These are phyloP conservation scores for Drosophila kambysellisi DNA, from an alignment of 2,888 invertebrate species.

Conservation along the genomic window DNA sequence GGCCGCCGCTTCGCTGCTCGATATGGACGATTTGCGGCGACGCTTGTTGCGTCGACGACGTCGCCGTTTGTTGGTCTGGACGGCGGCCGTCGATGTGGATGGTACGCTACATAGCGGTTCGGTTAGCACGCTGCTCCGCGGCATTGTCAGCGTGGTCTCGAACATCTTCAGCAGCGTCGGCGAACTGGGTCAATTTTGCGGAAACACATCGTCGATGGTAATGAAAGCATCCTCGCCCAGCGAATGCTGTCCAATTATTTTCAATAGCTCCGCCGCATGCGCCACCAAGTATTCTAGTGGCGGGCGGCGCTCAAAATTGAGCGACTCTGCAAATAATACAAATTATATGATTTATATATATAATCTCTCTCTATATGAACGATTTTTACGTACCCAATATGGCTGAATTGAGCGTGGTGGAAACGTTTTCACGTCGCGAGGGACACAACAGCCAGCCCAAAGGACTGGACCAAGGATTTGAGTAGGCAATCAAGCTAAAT, in stretches of 20 bases:
- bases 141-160: constrained; percentile 77
- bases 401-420: constrained; percentile 98
- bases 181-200: constrained; percentile 85
- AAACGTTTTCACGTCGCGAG: constrained; percentile 96
- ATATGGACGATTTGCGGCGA: constrained; percentile 64
- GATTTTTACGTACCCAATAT: constrained; percentile 92
- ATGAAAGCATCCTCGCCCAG: constrained; percentile 98
- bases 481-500: constrained; percentile 98
- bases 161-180: constrained; percentile 82
- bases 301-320: constrained; percentile 95
- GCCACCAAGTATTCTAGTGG: constrained; percentile 96
- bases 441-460: constrained; percentile 98
- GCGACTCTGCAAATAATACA: constrained; percentile 90
- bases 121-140: constrained; percentile 70
- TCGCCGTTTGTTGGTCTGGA: constrained; percentile 66
- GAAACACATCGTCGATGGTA: constrained; percentile 92
- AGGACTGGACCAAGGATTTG: constrained; percentile 98
- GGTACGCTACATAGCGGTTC: constrained; percentile 72
- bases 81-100: constrained; percentile 68
- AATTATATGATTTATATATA: not conserved
- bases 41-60: constrained; percentile 69
- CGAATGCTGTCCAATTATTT: constrained; percentile 94
- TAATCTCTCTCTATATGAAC: not conserved
- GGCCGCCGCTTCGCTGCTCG: constrained; percentile 56
- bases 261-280: constrained; percentile 95